These are phyloP conservation scores for Peribatodes rhomboidaria DNA, from an alignment of 2,888 invertebrate genomes.

Conservation along the genomic window DNA sequence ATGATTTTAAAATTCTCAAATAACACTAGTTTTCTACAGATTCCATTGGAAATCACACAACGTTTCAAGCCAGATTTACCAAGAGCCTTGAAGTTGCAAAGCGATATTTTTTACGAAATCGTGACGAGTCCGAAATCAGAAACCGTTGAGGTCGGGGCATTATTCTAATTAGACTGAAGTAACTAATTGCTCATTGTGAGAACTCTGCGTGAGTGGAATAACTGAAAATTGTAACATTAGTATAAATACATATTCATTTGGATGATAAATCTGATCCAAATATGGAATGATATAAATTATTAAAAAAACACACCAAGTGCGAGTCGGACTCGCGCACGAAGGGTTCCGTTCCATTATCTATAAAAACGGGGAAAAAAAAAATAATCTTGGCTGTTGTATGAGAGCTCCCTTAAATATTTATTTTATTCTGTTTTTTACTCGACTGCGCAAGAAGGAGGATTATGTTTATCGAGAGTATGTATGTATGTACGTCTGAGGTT, in stretches of 20 bases:
- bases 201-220: slow-evolving; percentile 20
- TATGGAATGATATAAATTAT: not conserved
- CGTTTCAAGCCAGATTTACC: not conserved
- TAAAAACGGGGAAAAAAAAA: too few relatives aligned
- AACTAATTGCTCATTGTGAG: slow-evolving; percentile 31
- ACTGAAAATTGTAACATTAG: slow-evolving; percentile 23
- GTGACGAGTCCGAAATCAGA: slow-evolving; percentile 25
- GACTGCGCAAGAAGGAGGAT: too few relatives aligned
- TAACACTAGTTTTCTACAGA: too few relatives aligned
- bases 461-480: too few relatives aligned
- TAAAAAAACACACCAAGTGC: too few relatives aligned
- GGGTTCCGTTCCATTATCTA: too few relatives aligned
- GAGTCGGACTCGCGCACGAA: too few relatives aligned
- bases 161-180: slow-evolving; percentile 19
- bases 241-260: not conserved
- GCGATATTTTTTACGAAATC: slow-evolving; percentile 22
- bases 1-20: too few relatives aligned
- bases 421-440: too few relatives aligned
- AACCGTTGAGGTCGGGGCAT: slow-evolving; percentile 21
- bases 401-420: too few relatives aligned
- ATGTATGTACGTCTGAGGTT: too few relatives aligned
- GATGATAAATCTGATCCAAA: not conserved
- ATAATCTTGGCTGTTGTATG: too few relatives aligned
- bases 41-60: not conserved
- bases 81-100: slow-evolving; percentile 12